Base-by-base conservation (phyloP, 2,888 invertebrate genomes). In the Exocentrus adspersus region DNA sequence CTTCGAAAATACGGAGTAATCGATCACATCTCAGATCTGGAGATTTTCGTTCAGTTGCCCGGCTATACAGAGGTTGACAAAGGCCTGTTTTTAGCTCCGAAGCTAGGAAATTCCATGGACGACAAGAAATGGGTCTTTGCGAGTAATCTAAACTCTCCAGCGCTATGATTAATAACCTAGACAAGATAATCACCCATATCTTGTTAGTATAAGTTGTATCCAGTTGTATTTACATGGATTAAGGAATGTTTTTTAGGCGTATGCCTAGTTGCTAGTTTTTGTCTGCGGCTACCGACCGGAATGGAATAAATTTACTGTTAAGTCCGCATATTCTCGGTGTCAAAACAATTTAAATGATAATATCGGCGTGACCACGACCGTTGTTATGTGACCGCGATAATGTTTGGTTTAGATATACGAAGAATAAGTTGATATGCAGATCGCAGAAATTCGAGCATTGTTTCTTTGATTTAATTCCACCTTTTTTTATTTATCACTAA, bases 141-240 rank as follows among this genome's bases (percentile, higher is more conserved):
- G 20, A 51, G 67, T 67, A 72, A 70, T 71, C 67, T 69, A 68
- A n/a, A 71, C 63, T 68, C 70, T 58, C 67, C 59, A 67, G 57
- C n/a, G n/a, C 57, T 57, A 57, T 75, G 73, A 75, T 73, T 75
- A 73, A 73, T 72, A 70, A 60, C 53, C 60, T 59, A 70, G 71
- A 75, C 72, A 75, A 75, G 72, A 73, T 73, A 73, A 74, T 73
- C 74, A 72, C 72, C 72, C 71, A 70, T 73, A 73, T 73, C 73
- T 71, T 68, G 71, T 70, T 73, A 64, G 66, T 67, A 63, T 59
- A 72, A 70, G 67, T 73, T 72, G 72, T 57, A 57, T 57, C 19
- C 57, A 46, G 30, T 57, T 32, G 57, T 57, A 57, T 57, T 46
- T 57, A 57, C 46, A 57, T 57, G 57, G 46, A 57, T 57, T 57